Conservation (phyloP, 2,888 invertebrate genomes). For the Tipula unca region DNA sequence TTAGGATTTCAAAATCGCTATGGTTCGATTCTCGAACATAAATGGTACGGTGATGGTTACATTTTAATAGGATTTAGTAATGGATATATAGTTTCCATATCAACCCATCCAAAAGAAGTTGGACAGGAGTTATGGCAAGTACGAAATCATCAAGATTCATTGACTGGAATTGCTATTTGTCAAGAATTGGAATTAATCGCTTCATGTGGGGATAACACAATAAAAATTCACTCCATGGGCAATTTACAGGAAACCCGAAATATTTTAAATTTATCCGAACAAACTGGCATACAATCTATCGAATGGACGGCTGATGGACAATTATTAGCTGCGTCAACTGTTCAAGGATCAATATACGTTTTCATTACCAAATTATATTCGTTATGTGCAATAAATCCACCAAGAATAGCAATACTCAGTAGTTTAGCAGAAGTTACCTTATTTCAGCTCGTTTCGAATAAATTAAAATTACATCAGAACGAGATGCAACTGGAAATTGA, state of each 20-base stretch:
- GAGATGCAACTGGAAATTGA: constrained; percentile 62
- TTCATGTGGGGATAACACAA: constrained; percentile 87
- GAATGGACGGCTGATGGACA: constrained; percentile 92
- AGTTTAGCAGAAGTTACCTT: constrained; percentile 84
- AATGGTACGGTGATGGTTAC: constrained; percentile 94
- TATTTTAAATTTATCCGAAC: constrained; percentile 65
- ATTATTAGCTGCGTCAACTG: constrained; percentile 69
- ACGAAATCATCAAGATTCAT: constrained; percentile 44
- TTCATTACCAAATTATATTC: constrained; percentile 83
- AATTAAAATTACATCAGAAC: constrained; percentile 42
- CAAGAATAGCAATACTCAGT: constrained; percentile 75
- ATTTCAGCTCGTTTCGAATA: constrained; percentile 48
- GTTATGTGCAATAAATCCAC: constrained; percentile 67
- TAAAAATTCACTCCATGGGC: constrained; percentile 80
- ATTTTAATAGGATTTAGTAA: constrained; percentile 90
- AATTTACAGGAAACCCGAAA: constrained; percentile 73
- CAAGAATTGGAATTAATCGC: constrained; percentile 53
- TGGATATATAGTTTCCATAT: constrained; percentile 90
- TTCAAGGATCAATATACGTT: constrained; percentile 54
- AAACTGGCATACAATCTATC: constrained; percentile 60
- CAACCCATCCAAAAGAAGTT: constrained; percentile 93
- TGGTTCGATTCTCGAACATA: constrained; percentile 74
- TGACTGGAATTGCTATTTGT: constrained; percentile 39
- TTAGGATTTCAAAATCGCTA: constrained; percentile 94
- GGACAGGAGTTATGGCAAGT: constrained; percentile 94